A percentile compares a stretch with the other conserved stretches of the same genome.
These are phyloP conservation scores for Aphidius colemani DNA, from an alignment of 2,888 invertebrate species.

Conservation along the genomic window DNA sequence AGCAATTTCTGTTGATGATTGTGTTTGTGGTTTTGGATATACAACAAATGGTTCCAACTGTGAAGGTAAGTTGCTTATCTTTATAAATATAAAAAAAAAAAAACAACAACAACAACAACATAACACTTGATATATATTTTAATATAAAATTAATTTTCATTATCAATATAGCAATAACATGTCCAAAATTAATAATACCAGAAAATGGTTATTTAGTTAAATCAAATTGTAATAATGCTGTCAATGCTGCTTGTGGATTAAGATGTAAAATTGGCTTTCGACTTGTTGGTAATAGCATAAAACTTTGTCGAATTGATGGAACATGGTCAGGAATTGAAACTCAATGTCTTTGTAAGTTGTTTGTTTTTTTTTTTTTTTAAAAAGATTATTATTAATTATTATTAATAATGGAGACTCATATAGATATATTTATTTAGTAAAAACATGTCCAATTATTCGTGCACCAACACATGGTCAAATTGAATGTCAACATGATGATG, in stretches of 20 bases:
- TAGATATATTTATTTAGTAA: slow-evolving; percentile 56
- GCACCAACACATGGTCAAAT: slow-evolving; percentile 66
- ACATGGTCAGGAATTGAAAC: slow-evolving; percentile 71
- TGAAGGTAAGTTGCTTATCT: slow-evolving; percentile 47
- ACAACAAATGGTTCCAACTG: slow-evolving; percentile 62
- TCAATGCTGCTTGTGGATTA: slow-evolving; percentile 74
- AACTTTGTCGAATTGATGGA: slow-evolving; percentile 69
- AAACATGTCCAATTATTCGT: slow-evolving; percentile 66
- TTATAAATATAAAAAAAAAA: too few species aligned
- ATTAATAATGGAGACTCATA: background rate
- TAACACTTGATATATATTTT: slow-evolving; percentile 53
- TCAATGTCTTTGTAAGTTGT: slow-evolving; percentile 60
- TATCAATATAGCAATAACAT: slow-evolving; percentile 61
- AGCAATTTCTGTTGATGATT: slow-evolving; percentile 64
- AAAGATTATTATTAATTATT: slow-evolving; percentile 13
- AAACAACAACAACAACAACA: too few species aligned
- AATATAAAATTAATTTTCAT: slow-evolving; percentile 11
- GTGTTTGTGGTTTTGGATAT: slow-evolving; percentile 70
- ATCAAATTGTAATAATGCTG: slow-evolving; percentile 66
- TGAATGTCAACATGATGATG: slow-evolving; percentile 60
- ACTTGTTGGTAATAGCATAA: slow-evolving; percentile 63
- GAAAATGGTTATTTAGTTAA: slow-evolving; percentile 72
- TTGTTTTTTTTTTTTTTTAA: too few species aligned
- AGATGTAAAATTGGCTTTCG: slow-evolving; percentile 70
- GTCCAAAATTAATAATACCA: slow-evolving; percentile 66